Percentiles rank a stretch among this genome's conserved stretches.
phyloP scores from a whole-genome alignment of 1,140 invertebrate genomes.

The Drosophila repletoides region DNA sequence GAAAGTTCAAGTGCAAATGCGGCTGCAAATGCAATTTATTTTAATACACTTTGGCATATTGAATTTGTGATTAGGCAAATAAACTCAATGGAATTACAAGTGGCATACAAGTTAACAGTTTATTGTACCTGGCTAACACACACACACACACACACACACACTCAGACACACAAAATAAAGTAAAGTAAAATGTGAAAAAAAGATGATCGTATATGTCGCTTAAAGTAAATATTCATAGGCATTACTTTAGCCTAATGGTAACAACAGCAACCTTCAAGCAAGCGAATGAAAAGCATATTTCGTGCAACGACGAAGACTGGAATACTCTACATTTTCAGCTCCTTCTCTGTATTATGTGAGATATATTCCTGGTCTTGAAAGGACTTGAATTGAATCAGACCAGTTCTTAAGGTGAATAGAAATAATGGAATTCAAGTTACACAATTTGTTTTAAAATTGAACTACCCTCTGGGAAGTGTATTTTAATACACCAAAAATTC shows the following conservation, averaged over 20 bases:
- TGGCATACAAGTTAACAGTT: slow-evolving; percentile 54
- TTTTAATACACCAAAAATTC: slow-evolving; percentile 42
- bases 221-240: slow-evolving; percentile 75
- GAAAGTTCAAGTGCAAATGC: slow-evolving; percentile 43
- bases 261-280: neutral
- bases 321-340: too few species aligned
- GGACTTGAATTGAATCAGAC: too few species aligned
- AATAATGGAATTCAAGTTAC: too few species aligned
- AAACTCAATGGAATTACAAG: slow-evolving; percentile 68
- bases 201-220: slow-evolving; percentile 43
- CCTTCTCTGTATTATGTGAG: too few species aligned
- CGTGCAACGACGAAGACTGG: too few species aligned
- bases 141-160: too few species aligned
- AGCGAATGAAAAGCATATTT: slow-evolving; percentile 7
- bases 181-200: slow-evolving; percentile 39
- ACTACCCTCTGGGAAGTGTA: too few species aligned
- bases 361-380: too few species aligned
- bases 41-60: slow-evolving; percentile 77
- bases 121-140: slow-evolving; percentile 29
- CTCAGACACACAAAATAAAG: too few species aligned
- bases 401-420: too few species aligned
- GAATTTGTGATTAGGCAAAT: slow-evolving; percentile 79
- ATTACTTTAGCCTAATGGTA: slow-evolving; percentile 51
- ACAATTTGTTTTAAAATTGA: too few species aligned
- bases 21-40: slow-evolving; percentile 61